Conservation (phyloP, 2,888 invertebrate genomes). For the Leistus spinibarbis region DNA sequence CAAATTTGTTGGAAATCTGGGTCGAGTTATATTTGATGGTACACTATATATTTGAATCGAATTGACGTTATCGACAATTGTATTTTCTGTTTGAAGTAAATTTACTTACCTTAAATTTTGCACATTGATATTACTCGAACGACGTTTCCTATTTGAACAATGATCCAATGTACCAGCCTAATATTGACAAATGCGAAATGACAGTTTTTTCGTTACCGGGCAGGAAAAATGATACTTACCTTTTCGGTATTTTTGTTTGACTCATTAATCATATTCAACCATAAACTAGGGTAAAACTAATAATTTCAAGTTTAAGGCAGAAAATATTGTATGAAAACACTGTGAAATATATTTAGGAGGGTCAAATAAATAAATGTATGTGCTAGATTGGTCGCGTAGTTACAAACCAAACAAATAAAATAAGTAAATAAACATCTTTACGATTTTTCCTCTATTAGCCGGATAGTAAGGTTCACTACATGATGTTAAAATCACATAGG, state of each 20-base stretch:
- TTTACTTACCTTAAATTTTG: constrained; percentile 53
- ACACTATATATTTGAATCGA: neutral
- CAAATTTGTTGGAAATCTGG: neutral
- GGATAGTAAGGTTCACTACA: too few species aligned
- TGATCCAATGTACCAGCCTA: constrained; percentile 35
- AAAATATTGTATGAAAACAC: constrained; percentile 13
- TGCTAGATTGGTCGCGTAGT: neutral
- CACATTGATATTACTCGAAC: constrained; percentile 53
- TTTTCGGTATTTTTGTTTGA: constrained; percentile 1
- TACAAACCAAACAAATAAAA: neutral
- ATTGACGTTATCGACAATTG: neutral
- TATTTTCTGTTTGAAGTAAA: neutral
- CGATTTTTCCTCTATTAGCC: too few species aligned
- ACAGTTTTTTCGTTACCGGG: constrained; percentile 29
- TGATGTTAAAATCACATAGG: too few species aligned
- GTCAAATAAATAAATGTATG: constrained; percentile 24
- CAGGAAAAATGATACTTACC: constrained; percentile 20
- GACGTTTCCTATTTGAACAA: constrained; percentile 49
- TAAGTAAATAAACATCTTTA: too few species aligned
- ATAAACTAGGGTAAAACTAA: constrained; percentile 14
- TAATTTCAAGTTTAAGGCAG: constrained; percentile 17
- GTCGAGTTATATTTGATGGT: neutral
- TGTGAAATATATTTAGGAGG: constrained; percentile 10
- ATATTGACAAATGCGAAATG: constrained; percentile 31
- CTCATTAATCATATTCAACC: constrained; percentile 31